Percentiles rank a stretch among this genome's conserved stretches.
These are phyloP conservation scores for Nemotelus nigrinus DNA, from an alignment of 2,888 invertebrate genomes.

Conservation along the genomic window DNA sequence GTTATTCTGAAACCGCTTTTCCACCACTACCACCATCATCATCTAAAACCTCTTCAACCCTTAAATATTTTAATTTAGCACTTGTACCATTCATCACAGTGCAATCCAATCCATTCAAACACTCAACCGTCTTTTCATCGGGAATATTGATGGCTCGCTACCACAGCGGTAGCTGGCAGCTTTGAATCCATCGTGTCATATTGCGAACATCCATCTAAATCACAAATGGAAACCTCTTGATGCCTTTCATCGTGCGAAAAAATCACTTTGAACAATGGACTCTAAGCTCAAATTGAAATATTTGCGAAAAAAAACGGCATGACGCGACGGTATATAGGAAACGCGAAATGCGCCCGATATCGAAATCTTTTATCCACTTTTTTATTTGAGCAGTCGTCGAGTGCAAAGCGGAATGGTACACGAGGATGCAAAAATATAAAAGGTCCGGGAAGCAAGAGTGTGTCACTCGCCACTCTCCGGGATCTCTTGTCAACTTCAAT, in stretches of 20 bases:
- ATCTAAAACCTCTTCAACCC: neutral
- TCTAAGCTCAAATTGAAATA: conserved; percentile 40
- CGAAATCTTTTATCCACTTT: conserved; percentile 23
- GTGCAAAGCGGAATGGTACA: conserved; percentile 7
- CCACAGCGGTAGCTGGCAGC: neutral
- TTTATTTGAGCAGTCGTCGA: conserved; percentile 8
- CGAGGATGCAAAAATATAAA: conserved; percentile 3
- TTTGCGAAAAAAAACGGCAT: neutral
- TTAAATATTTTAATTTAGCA: conserved; percentile 34
- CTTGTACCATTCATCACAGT: conserved; percentile 6
- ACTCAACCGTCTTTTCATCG: conserved; percentile 2
- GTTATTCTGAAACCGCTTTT: no score
- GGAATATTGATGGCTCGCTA: conserved; percentile 24
- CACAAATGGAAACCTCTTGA: conserved; percentile 36
- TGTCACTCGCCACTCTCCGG: neutral
- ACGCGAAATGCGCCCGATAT: conserved; percentile 14
- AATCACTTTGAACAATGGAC: conserved; percentile 37
- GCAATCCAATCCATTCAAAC: conserved; percentile 13
- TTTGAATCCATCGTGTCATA: conserved; percentile 2
- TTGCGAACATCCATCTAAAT: conserved; percentile 15
- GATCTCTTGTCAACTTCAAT: conserved; percentile 33
- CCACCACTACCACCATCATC: no score
- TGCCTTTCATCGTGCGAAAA: conserved; percentile 40
- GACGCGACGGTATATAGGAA: neutral
- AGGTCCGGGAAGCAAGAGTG: conserved; percentile 1